Evolutionary conservation across 2,113 vertebrate genomes (phyloP).

Genomic region (Psammodynastes pulverulentus): DNA sequence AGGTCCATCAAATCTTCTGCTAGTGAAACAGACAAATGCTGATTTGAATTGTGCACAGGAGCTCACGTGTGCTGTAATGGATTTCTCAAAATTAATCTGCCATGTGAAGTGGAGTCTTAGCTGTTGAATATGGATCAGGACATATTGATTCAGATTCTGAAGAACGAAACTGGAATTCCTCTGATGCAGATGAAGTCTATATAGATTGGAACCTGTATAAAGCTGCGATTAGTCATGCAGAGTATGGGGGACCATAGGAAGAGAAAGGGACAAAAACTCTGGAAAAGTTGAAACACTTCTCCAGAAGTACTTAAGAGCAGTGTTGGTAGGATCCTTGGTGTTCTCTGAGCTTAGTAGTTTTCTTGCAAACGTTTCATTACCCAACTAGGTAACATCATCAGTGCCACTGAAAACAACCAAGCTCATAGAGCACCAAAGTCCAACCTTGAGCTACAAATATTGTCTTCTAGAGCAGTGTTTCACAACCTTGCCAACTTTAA

Average conservation of each 20-base stretch:
- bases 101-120: neutral
- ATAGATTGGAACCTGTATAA: neutral
- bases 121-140: neutral
- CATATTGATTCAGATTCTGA: neutral
- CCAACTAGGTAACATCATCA: neutral
- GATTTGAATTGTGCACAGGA: neutral
- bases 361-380: neutral
- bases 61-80: neutral
- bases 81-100: neutral
- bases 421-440: neutral
- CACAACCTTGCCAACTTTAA: neutral
- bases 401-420: neutral
- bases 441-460: neutral
- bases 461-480: neutral
- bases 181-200: neutral
- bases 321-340: neutral
- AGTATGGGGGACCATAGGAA: neutral
- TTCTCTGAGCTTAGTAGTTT: neutral
- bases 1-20: neutral
- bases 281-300: neutral
- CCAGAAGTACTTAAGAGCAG: neutral
- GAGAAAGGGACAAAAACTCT: neutral
- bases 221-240: neutral
- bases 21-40: neutral
- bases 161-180: neutral